Evolutionary conservation across 1,140 invertebrate species (phyloP).

Genomic region (Drosophila lini): DNA sequence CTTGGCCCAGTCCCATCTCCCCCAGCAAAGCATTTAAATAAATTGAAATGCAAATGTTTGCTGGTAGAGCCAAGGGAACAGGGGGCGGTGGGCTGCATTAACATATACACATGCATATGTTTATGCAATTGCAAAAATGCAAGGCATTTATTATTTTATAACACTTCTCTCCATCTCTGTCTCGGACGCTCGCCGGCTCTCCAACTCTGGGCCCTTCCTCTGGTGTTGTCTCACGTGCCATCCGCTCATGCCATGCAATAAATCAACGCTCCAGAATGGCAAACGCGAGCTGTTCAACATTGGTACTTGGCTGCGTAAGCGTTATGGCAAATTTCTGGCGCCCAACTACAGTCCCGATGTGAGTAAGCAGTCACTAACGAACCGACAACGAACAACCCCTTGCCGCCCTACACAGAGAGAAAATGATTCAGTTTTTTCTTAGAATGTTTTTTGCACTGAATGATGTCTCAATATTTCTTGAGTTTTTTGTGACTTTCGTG

Average conservation of each 20-base stretch:
- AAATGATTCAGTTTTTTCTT: not conserved
- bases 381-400: constrained; percentile 29
- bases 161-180: constrained; percentile 55
- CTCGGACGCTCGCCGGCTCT: constrained; percentile 14
- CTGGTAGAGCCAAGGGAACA: constrained; percentile 10
- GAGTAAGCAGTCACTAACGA: constrained; percentile 76
- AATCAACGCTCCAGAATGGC: constrained; percentile 86
- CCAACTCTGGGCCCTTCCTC: constrained; percentile 4
- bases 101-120: constrained; percentile 82
- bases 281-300: constrained; percentile 87
- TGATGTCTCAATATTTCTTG: no score
- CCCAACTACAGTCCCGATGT: constrained; percentile 87
- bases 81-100: constrained; percentile 55
- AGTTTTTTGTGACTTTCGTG: no score
- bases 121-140: constrained; percentile 82
- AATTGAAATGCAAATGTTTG: constrained; percentile 80
- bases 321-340: constrained; percentile 87
- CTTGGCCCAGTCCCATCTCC: constrained; percentile 24
- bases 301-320: constrained; percentile 87
- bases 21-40: constrained; percentile 77
- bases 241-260: constrained; percentile 70
- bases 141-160: constrained; percentile 83
- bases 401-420: constrained; percentile 22
- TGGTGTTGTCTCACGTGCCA: constrained; percentile 70
- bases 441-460: not conserved